Base-by-base conservation (phyloP, 2,113 vertebrate genomes). In the Oncorhynchus nerka region DNA sequence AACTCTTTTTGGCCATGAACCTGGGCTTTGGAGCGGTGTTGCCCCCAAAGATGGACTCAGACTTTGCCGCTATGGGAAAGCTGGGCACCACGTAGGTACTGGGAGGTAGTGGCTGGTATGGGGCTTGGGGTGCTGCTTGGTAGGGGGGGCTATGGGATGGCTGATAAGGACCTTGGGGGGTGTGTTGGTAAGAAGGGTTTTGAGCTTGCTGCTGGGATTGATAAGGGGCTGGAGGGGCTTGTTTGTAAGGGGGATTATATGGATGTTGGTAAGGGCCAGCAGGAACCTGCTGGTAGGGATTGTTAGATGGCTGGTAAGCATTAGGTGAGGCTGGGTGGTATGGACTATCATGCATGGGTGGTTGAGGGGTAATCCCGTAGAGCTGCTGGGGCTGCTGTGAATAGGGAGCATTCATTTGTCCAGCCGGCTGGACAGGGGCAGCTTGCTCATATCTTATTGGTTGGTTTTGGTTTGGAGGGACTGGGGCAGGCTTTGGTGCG, bases 1-100 rank as follows among this genome's bases (percentile, higher is more conserved):
- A 91, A 93, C 94, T 66, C 91, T 96, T 99, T 94, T 97, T 98
- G 81, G 98, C 98, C 45, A 94, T 97, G 89, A 99, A 99, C 85
- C 94, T 99, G 75, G 98, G 98, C 92, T 95, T 95, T 0, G 98
- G 98, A 76, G 96, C 95, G 77, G 95, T 75, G 74, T 89, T 91
- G 59, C 93, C 9, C 89, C 87, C 78, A 83, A 87, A 83, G 70
- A 8, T 85, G 30, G 93, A 90, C 80, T 95, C 95, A 55, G 93
- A 93, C 91, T 94, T 96, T 62, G 94, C 89, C 79, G 93, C 94
- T n/a, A 93, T 76, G 6, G 95, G 91, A 67, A 91, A 91, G 71
- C 83, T 87, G 16, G 86, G 81, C 55, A 90, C 91, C 75, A 89
- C 87, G 5, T 87, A 94, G 20, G 87, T 83, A 79, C 77, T 87